Conservation (phyloP, 2,888 invertebrate genomes). For the Mesochorus sp. region DNA sequence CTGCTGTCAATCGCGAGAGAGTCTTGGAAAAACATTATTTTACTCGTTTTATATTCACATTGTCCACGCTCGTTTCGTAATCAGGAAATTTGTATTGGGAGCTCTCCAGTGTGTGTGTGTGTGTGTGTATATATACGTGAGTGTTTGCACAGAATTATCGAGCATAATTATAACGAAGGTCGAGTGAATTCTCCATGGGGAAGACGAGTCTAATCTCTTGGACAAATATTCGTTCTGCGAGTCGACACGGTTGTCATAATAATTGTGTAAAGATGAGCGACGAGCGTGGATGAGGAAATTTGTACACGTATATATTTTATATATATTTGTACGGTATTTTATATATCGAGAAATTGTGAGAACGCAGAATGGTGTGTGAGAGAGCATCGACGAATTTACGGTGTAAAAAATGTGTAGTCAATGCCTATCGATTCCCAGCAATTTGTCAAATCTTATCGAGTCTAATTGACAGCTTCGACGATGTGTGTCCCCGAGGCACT, state of each 20-base stretch:
- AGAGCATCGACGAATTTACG: no score
- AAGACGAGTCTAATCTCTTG: neutral
- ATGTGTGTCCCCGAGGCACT: neutral
- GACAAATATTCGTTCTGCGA: slow-evolving; percentile 11
- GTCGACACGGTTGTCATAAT: slow-evolving; percentile 15
- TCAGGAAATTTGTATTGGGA: slow-evolving; percentile 3
- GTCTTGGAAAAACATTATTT: slow-evolving; percentile 1
- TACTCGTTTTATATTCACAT: neutral
- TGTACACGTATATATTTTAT: neutral
- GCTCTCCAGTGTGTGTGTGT: no score
- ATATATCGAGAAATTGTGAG: no score
- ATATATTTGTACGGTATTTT: neutral
- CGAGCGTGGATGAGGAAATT: neutral
- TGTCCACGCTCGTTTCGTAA: slow-evolving; percentile 19
- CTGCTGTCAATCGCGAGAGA: neutral
- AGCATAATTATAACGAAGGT: slow-evolving; percentile 11
- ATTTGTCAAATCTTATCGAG: slow-evolving; percentile 2
- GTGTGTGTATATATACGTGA: no score
- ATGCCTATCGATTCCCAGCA: neutral
- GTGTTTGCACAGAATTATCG: no score
- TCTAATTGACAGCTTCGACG: slow-evolving; percentile 48
- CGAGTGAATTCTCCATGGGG: neutral
- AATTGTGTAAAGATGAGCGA: neutral
- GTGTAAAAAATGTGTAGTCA: no score
- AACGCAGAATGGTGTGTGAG: no score